A percentile compares a stretch with the other conserved stretches of the same genome.
These are phyloP conservation scores for Macrophya annulata DNA, from an alignment of 2,888 invertebrate genomes.

Conservation along the genomic window DNA sequence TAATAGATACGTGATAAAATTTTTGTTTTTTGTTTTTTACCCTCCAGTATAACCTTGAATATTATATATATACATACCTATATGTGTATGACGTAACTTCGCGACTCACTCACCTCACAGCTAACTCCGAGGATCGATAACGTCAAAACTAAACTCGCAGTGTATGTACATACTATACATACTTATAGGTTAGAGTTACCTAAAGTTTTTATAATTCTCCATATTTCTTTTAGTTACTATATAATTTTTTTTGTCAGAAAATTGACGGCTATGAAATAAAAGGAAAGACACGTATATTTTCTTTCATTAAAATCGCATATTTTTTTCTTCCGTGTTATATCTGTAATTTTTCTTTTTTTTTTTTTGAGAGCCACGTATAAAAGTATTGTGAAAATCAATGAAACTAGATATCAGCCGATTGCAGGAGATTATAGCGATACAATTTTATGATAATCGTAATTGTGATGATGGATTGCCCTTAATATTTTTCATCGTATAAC, in stretches of 20 bases:
- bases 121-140: slow-evolving; percentile 11
- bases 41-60: slow-evolving; percentile 8
- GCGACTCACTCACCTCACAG: not conserved
- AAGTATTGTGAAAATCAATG: not conserved
- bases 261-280: too few species aligned
- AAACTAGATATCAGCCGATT: not conserved
- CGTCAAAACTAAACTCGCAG: slow-evolving; percentile 34
- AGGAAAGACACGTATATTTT: not conserved
- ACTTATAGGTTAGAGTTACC: too few species aligned
- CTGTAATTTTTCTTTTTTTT: too few species aligned
- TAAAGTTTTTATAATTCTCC: too few species aligned
- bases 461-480: not conserved
- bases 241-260: too few species aligned
- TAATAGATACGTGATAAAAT: not conserved
- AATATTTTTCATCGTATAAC: not conserved
- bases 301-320: not conserved
- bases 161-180: too few species aligned
- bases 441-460: not conserved
- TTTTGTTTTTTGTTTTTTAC: too few species aligned
- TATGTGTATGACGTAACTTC: slow-evolving; percentile 19
- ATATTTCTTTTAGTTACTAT: too few species aligned
- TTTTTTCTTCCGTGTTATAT: not conserved
- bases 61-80: not conserved
- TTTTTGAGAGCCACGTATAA: not conserved
- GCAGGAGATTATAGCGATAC: not conserved